Evolutionary conservation across 2,888 invertebrate species (phyloP), one percentile per base, ranked within the genome.

Genomic region (Drosophila cognata): DNA sequence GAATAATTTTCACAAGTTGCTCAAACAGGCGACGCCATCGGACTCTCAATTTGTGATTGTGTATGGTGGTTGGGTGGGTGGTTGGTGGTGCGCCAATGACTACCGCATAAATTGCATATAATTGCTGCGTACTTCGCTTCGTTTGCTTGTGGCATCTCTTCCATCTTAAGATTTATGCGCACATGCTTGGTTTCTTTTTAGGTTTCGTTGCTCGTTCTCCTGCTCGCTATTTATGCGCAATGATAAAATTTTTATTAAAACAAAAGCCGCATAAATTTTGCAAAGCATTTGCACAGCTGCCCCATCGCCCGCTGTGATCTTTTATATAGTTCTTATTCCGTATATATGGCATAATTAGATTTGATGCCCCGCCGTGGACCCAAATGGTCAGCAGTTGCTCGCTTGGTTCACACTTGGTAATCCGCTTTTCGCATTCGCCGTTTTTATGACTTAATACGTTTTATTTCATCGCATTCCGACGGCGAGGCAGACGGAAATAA

Each of bases 81-180:
- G 56, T 16, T 51, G 41, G 51, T 65, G 79, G 51, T 43, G 57
- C 38, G 43, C 43, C 52, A 46, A 53, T 57, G 56, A 57, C 86
- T 81, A 73, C 68, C 78, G 91, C 89, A 91, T 91, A 91, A 91
- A 91, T 91, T 91, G 92, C 92, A 91, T 90, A 91, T 91, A 91
- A 91, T 91, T 91, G 91, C 91, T 91, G 57, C 79, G 21, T 35
- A 36, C 46, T 41, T 38, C 38, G n/a, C 5, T 48, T 35, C 31
- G 16, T n/a, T 59, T 28, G 13, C 75, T 62, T 62, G 29, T 56
- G 58, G 50, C 61, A 52, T 70, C 52, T 43, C 51, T 56, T 43
- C 64, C 48, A 70, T 77, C 71, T 72, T 52, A 65, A 89, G 85
- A 85, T 85, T 85, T 85, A 85, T 85, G 90, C 88, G 88, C 78